Percentiles rank a stretch among this genome's conserved stretches.
Evolutionary conservation across 2,888 invertebrate species (phyloP).

Genomic region (Eupithecia abbreviata): DNA sequence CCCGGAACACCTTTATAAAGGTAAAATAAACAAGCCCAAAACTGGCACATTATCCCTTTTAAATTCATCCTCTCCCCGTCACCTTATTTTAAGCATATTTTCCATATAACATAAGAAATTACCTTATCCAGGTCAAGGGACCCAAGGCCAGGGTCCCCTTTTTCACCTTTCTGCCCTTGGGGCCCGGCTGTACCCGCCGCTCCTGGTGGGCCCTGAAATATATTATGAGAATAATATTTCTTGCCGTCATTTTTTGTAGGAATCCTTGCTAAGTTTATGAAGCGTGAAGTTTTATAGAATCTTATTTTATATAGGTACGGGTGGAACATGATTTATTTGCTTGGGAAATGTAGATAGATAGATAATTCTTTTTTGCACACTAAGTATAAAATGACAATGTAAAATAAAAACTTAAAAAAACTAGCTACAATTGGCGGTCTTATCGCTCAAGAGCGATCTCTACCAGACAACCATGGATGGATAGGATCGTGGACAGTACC

Average conservation of each 20-base stretch:
- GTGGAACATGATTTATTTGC: not conserved
- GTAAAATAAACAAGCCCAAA: not conserved
- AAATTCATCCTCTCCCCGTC: not conserved
- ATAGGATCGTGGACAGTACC: too few species aligned
- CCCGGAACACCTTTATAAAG: not conserved
- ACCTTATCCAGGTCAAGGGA: slow-evolving; percentile 74
- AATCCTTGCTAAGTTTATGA: slow-evolving; percentile 29
- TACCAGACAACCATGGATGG: too few species aligned
- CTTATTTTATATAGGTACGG: not conserved
- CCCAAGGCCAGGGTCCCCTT: slow-evolving; percentile 85
- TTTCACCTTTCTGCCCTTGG: slow-evolving; percentile 86
- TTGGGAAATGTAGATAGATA: too few species aligned
- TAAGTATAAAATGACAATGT: too few species aligned
- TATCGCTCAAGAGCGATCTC: too few species aligned
- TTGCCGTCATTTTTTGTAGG: slow-evolving; percentile 18
- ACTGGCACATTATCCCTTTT: slow-evolving; percentile 5
- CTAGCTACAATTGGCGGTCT: too few species aligned
- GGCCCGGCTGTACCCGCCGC: slow-evolving; percentile 86
- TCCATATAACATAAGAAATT: slow-evolving; percentile 43
- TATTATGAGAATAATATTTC: slow-evolving; percentile 43
- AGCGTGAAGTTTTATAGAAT: slow-evolving; percentile 24
- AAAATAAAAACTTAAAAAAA: too few species aligned
- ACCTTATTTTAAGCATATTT: slow-evolving; percentile 12
- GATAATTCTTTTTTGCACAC: too few species aligned
- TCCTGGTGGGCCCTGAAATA: slow-evolving; percentile 87